Conservation (phyloP, 2,888 invertebrate genomes). For the Chrysodeixis includens region DNA sequence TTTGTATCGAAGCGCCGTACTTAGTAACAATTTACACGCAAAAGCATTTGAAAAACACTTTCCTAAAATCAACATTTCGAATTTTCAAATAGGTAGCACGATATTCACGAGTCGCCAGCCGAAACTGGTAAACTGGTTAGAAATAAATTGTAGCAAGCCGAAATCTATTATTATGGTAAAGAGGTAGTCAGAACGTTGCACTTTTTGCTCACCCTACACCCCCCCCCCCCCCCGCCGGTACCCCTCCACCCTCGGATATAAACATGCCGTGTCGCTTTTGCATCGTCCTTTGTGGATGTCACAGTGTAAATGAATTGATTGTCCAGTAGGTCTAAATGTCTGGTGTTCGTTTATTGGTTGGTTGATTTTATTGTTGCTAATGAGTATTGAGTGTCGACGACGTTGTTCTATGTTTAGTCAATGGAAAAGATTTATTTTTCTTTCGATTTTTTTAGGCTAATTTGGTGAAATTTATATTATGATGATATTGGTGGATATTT, state of each 20-base stretch:
- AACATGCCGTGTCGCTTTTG: slow-evolving; percentile 77
- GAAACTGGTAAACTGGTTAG: slow-evolving; percentile 70
- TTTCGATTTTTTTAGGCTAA: not conserved
- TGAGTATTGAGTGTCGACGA: not conserved
- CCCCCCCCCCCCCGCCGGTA: slow-evolving; percentile 62
- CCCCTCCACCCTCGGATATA: slow-evolving; percentile 70
- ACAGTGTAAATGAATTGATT: slow-evolving; percentile 48
- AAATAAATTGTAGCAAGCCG: slow-evolving; percentile 76
- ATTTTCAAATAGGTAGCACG: slow-evolving; percentile 35
- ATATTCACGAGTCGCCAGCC: slow-evolving; percentile 51
- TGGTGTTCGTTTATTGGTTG: not conserved
- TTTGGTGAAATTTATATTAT: not conserved
- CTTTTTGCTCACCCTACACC: slow-evolving; percentile 73
- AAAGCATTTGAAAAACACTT: not conserved
- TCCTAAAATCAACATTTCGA: slow-evolving; percentile 39
- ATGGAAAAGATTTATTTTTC: not conserved
- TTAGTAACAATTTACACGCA: not conserved
- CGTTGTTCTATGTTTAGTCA: not conserved
- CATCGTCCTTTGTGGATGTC: slow-evolving; percentile 58
- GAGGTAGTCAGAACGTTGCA: slow-evolving; percentile 74
- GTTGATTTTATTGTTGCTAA: not conserved
- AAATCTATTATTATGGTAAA: slow-evolving; percentile 86
- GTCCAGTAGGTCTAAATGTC: slow-evolving; percentile 28
- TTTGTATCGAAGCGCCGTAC: no score
- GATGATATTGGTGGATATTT: no score